Base-by-base conservation (phyloP, 2,797 vertebrate species). In the Cottoperca gobio region DNA sequence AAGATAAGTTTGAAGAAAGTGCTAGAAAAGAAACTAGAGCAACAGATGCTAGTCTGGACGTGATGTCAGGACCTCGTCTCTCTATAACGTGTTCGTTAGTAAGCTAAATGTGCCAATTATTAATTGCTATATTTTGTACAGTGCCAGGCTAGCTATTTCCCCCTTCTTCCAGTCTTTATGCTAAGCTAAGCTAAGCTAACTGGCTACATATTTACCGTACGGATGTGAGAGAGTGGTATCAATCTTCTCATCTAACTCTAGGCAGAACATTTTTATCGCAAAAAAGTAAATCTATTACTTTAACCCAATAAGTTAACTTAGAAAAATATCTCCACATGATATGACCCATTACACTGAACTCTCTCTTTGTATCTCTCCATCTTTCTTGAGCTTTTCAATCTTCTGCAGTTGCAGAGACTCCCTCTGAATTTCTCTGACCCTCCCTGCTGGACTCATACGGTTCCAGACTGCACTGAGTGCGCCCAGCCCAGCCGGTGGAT, bases 401-500 rank as follows among this genome's bases (percentile, higher is more conserved):
- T 76, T 61, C 69, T 70, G 49, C 65, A 37, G 67, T 26, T 67
- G 43, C 66, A 78, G 42, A 73, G 64, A 63, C 61, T 64, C 45
- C 66, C 50, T 28, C 75, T 72, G 63, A 71, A 57, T 64, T 55
- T 35, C 54, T 45, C 43, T 70, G 79, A 74, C 87, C 79, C 53
- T 57, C 67, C 2, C 75, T 5, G 57, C 53, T 74, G n/a, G 31
- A 63, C 83, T 87, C 84, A 71, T 74, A 54, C 50, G 76, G 69
- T 85, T 79, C 60, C 78, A 79, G 72, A 67, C 78, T 70, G 69
- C 66, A 5, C 11, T 61, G 78, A 86, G 81, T 76, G 77, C 70
- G 59, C 85, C 84, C 81, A 81, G 76, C 75, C 62, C 86, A 88
- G 88, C 84, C 70, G 31, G 86, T 62, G 90, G 86, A 92, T 88